These are phyloP conservation scores for Dexiosoma caninum DNA, from an alignment of 2,888 invertebrate species.

Conservation along the genomic window DNA sequence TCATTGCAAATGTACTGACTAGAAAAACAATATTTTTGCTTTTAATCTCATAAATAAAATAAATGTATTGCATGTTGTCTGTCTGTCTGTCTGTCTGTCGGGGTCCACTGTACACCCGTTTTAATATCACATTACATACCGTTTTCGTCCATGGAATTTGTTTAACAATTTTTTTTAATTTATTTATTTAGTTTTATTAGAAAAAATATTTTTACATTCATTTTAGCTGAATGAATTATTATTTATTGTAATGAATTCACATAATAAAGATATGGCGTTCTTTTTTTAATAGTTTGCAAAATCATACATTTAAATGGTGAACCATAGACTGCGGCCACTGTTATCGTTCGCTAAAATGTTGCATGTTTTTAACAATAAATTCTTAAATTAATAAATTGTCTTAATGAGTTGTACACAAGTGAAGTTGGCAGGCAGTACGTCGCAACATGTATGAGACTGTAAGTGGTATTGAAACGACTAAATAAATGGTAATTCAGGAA, in stretches of 20 bases:
- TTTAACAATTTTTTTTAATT: not conserved
- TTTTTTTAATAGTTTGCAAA: constrained; percentile 21
- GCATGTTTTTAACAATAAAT: constrained; percentile 63
- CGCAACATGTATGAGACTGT: constrained; percentile 18
- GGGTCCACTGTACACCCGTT: constrained; percentile 4
- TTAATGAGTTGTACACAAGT: constrained; percentile 62
- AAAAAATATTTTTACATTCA: constrained; percentile 20
- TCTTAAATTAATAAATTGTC: constrained; percentile 63
- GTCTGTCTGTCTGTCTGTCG: not conserved
- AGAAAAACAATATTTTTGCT: too few species aligned
- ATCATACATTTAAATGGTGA: constrained; percentile 11
- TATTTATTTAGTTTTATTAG: not conserved
- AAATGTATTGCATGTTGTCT: too few species aligned
- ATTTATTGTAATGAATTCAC: constrained; percentile 57
- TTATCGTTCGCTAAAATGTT: constrained; percentile 39
- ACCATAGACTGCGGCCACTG: not conserved
- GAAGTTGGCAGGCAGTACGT: not conserved
- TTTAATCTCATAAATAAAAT: too few species aligned
- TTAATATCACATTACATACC: constrained; percentile 25
- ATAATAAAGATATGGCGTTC: constrained; percentile 54
- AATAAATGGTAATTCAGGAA: not conserved
- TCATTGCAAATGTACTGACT: too few species aligned
- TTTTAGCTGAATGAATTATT: constrained; percentile 50
- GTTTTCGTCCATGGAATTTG: constrained; percentile 1
- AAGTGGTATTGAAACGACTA: constrained; percentile 24